These are phyloP conservation scores for Pelodytes ibericus DNA, from an alignment of 2,797 vertebrate species.

Conservation along the genomic window DNA sequence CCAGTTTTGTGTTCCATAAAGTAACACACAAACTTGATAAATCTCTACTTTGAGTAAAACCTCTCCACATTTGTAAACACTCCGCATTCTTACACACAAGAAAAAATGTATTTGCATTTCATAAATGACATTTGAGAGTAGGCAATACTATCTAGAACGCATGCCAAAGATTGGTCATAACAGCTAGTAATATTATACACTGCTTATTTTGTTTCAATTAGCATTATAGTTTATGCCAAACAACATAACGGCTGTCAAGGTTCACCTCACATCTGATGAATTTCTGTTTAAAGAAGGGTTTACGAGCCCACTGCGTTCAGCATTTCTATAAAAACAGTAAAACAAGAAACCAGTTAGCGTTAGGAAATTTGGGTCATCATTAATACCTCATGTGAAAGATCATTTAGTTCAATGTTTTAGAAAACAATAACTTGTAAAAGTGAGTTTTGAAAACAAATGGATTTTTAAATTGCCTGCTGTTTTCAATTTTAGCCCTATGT, in stretches of 20 bases:
- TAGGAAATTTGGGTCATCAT: constrained; percentile 36
- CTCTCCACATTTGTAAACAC: not conserved
- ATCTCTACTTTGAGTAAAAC: not conserved
- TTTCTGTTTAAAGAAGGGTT: not conserved
- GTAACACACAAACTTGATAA: not conserved
- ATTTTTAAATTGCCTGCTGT: constrained; percentile 39
- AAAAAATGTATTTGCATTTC: not conserved
- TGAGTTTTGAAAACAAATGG: constrained; percentile 46
- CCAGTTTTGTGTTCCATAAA: not conserved
- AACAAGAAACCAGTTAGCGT: constrained; percentile 12
- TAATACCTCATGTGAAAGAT: constrained; percentile 33
- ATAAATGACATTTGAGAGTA: not conserved
- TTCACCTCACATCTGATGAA: not conserved
- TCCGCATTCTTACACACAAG: not conserved
- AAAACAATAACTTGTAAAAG: constrained; percentile 37
- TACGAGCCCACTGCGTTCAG: not conserved
- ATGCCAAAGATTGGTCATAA: not conserved
- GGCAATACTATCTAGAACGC: not conserved
- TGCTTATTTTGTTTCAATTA: not conserved
- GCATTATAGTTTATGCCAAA: not conserved
- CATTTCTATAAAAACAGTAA: not conserved
- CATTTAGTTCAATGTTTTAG: constrained; percentile 28
- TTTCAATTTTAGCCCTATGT: constrained; percentile 43
- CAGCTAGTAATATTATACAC: not conserved
- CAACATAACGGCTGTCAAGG: not conserved